phyloP scores from a whole-genome alignment of 2,888 invertebrate species.

The Synanthedon tipuliformis region DNA sequence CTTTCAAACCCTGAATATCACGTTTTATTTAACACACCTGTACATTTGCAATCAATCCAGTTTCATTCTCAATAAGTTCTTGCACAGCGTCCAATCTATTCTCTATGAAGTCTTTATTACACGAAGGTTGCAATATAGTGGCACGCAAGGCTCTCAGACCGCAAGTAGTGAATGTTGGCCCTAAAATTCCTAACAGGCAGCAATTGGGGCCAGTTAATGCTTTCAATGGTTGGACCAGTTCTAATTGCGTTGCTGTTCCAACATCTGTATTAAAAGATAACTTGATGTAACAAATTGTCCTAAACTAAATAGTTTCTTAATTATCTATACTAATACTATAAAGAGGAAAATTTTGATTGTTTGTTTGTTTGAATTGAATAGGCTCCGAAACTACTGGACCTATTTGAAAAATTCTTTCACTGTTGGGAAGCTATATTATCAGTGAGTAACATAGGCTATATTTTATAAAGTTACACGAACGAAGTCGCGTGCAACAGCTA shows the following conservation, averaged over 20 bases:
- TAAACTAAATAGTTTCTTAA: neutral
- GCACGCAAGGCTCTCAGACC: constrained; percentile 85
- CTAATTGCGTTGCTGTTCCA: constrained; percentile 82
- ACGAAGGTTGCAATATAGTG: constrained; percentile 83
- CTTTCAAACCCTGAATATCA: too few relatives aligned
- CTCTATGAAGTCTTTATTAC: constrained; percentile 74
- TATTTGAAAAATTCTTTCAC: too few relatives aligned
- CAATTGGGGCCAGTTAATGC: constrained; percentile 53
- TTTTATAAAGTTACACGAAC: too few relatives aligned
- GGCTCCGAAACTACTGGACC: too few relatives aligned
- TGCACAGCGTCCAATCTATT: constrained; percentile 79
- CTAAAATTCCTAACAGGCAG: constrained; percentile 53
- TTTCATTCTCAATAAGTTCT: constrained; percentile 78
- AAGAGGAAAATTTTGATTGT: too few relatives aligned
- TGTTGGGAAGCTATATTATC: too few relatives aligned
- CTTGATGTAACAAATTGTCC: neutral
- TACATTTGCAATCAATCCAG: constrained; percentile 72
- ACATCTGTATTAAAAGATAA: constrained; percentile 71
- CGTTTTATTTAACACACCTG: constrained; percentile 51
- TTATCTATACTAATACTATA: too few relatives aligned
- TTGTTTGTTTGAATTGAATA: too few relatives aligned
- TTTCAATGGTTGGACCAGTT: constrained; percentile 73
- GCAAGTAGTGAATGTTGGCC: constrained; percentile 63
- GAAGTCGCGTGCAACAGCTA: too few relatives aligned
- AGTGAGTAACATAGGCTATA: too few relatives aligned